phyloP scores from a whole-genome alignment of 1,140 invertebrate genomes.

The Halyomorpha halys region DNA sequence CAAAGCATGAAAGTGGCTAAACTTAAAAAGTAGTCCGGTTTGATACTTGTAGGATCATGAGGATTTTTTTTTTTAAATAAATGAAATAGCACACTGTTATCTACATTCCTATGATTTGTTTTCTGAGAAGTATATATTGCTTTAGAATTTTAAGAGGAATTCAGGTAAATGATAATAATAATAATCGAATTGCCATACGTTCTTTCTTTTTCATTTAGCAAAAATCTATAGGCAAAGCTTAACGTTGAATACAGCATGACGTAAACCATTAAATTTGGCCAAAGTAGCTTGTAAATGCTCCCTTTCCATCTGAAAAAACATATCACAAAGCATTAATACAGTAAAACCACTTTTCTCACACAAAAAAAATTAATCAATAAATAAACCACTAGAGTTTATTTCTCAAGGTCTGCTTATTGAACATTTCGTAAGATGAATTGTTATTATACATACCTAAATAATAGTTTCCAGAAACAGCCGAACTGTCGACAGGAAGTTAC shows the following conservation, averaged over 20 bases:
- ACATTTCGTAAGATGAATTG: neutral
- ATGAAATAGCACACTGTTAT: no score
- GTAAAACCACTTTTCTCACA: neutral
- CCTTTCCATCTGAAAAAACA: constrained; percentile 40
- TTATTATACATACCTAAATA: constrained; percentile 36
- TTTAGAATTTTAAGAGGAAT: no score
- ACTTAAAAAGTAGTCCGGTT: no score
- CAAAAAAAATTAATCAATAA: neutral
- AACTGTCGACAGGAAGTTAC: constrained; percentile 38
- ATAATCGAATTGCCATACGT: constrained; percentile 2
- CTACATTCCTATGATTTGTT: no score
- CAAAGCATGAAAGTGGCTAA: no score
- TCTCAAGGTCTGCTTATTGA: neutral
- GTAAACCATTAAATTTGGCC: constrained; percentile 40
- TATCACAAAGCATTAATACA: neutral
- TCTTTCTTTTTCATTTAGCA: constrained; percentile 28
- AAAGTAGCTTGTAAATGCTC: constrained; percentile 43
- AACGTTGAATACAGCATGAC: constrained; percentile 36
- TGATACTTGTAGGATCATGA: no score
- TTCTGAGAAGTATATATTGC: no score
- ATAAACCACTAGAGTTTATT: neutral
- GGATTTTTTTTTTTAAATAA: no score
- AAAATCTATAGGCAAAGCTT: constrained; percentile 38
- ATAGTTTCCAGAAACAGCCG: constrained; percentile 38
- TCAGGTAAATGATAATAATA: neutral